Evolutionary conservation across 2,113 vertebrate genomes (phyloP), one percentile per base, ranked within the genome.

Genomic region (Albula glossodonta): DNA sequence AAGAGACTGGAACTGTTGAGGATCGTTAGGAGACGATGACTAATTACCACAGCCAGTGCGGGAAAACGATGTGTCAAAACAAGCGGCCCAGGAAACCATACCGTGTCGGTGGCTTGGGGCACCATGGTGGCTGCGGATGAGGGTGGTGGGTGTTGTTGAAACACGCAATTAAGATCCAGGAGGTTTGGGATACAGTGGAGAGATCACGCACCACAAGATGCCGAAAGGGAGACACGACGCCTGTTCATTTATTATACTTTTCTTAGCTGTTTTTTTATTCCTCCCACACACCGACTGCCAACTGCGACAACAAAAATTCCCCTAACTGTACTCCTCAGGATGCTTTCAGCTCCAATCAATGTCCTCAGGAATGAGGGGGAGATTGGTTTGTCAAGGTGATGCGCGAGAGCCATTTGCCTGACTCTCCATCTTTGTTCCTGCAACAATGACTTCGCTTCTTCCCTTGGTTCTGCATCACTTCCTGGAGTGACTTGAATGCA

Each of bases 61-160:
- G 78, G 51, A 56, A 80, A 80, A 52, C 66, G n/a, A 77, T n/a
- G 66, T 84, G 83, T 84, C 83, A 77, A 41, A 50, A 74, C 60
- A 78, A 57, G 51, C 31, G 51, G 52, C 84, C 70, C 70, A 31
- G 70, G n/a, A 31, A 31, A 74, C n/a, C 70, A 8, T 7, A 74
- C n/a, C 70, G 25, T 74, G 53, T 56, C 53, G 53, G 31, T 0
- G 60, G 70, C 70, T 31, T 1, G 2, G 70, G 70, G 25, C 70
- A 11, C 8, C n/a, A 8, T n/a, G 70, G 70, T 10, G 12, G 12
- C 53, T 7, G 53, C 12, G 7, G 12, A 12, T 7, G 53, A 31
- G 17, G 22, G 22, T 10, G 70, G 22, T 7, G 60, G 60, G 60
- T 19, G 17, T 15, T n/a, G 70, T n/a, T n/a, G 22, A 31, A 31